A percentile compares a stretch with the other conserved stretches of the same genome.
phyloP scores from a whole-genome alignment of 2,888 invertebrate species.

The Sclerodermus sp. region DNA sequence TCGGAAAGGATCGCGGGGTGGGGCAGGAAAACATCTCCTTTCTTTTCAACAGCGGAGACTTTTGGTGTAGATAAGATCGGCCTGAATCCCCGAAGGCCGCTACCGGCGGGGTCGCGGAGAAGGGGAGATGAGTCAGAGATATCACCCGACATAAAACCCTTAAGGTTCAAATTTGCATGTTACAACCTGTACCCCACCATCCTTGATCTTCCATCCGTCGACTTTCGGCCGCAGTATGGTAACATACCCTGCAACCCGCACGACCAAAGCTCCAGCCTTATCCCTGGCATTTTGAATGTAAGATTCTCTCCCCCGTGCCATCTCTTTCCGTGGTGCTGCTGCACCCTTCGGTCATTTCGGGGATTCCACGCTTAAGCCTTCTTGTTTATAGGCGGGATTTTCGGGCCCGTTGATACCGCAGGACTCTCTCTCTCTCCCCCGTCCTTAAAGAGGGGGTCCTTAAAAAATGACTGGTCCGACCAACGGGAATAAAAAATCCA shows the following conservation, averaged over 20 bases:
- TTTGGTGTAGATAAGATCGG: constrained; percentile 49
- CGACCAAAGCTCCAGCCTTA: constrained; percentile 38
- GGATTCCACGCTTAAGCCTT: constrained; percentile 44
- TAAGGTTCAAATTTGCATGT: constrained; percentile 58
- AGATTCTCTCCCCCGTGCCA: constrained; percentile 36
- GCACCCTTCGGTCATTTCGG: constrained; percentile 46
- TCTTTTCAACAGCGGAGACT: constrained; percentile 35
- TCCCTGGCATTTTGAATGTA: constrained; percentile 50
- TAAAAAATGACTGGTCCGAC: constrained; percentile 12
- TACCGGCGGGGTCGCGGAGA: constrained; percentile 28
- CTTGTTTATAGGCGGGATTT: constrained; percentile 50
- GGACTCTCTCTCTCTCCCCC: neutral
- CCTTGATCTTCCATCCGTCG: constrained; percentile 28
- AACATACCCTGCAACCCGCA: constrained; percentile 9
- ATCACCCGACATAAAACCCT: constrained; percentile 56
- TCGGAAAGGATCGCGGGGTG: neutral
- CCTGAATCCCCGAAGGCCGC: constrained; percentile 39
- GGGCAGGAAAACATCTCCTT: constrained; percentile 16
- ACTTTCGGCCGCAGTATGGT: constrained; percentile 22
- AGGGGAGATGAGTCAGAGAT: constrained; percentile 53
- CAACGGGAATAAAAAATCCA: constrained; percentile 5
- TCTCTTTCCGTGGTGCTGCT: constrained; percentile 6
- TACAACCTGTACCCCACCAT: constrained; percentile 46
- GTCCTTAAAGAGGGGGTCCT: too few species aligned
- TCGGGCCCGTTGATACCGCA: constrained; percentile 1